Evolutionary conservation across 1,140 invertebrate genomes (phyloP), one percentile per base, ranked within the genome.

Genomic region (Conopomorpha cramerella): DNA sequence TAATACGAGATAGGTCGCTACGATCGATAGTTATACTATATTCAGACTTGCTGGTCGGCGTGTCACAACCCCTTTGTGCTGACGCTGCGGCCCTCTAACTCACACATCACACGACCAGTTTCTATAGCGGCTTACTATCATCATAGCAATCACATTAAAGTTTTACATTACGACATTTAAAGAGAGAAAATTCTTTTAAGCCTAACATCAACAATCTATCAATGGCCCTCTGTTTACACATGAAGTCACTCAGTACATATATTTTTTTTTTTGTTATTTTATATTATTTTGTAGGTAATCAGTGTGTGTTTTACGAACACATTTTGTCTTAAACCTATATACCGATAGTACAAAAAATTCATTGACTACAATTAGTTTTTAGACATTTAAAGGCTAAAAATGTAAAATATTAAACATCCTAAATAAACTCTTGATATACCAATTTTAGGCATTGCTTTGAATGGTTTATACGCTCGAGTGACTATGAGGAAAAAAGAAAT

Each of bases 401-500:
- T 71, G 70, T 74, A 74, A 70, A 72, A 70, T 72, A 76, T 72
- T 55, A 72, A 72, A 76, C 70, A 68, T 76, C 67, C 67, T 76
- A 76, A 76, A 76, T 76, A 76, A 76, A 76, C 65, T 76, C 70
- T 38, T 72, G 70, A 76, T 76, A 76, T 72, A 70, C 67, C 67
- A 76, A 72, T 66, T 72, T 65, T 76, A 72, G 67, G 65, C 70
- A 60, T 74, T 71, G 70, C 65, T 61, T 70, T 63, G 65, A 71
- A 71, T 68, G 65, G 64, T 66, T 67, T 71, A 70, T 68, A 72
- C 66, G 66, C 54, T 70, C 58, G 67, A 72, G 65, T 76, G 67
- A 76, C 67, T 76, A 76, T 66, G 61, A 67, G 53, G 60, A 68
- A 55, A 67, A 63, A 58, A 68, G 64, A 67, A 71, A 71, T 74